Evolutionary conservation across 2,888 invertebrate genomes (phyloP), one percentile per base, ranked within the genome.

Genomic region (Xestia xanthographa): DNA sequence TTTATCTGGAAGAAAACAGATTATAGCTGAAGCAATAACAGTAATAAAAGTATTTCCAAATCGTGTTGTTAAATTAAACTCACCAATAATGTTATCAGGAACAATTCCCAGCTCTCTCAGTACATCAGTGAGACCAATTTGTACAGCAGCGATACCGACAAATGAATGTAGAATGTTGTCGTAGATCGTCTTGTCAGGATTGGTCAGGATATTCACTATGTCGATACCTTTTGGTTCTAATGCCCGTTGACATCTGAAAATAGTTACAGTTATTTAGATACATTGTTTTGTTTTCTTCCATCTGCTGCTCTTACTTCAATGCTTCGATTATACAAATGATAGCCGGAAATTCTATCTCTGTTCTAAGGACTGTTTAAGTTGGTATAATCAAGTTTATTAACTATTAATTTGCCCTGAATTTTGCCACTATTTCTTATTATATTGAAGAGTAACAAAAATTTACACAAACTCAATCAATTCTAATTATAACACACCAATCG

Each of bases 71-170:
- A 58, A 58, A 17, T 29, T 29, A 58, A 29, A 63, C 71, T 98
- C 97, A 81, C 98, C 98, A 84, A 98, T 97, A 80, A 98, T 97
- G 38, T 97, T 97, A 91, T 98, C 98, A 2, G 98, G 98, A 67
- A 95, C 94, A 26, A 98, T 94, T 38, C 97, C 97, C 3, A 97
- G 89, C 2, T 92, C 93, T 60, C 91, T 93, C 50, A 98, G 93
- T 5, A 98, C 91, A 90, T 98, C 98, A n/a, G 97, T 96, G 5
- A 97, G 88, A 1, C 94, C 97, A 81, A 98, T 97, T 96, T 97
- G 96, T 1, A 96, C 93, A 0, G 98, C 97, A 22, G 98, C 97
- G 78, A 98, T 98, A 38, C 97, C 97, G 29, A 98, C 97, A 92
- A 98, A 98, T 2, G 97, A 97, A 91, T 98, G 95, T 11, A 98